Evolutionary conservation across 1,140 invertebrate genomes (phyloP).

Genomic region (Drosophila arawakana): DNA sequence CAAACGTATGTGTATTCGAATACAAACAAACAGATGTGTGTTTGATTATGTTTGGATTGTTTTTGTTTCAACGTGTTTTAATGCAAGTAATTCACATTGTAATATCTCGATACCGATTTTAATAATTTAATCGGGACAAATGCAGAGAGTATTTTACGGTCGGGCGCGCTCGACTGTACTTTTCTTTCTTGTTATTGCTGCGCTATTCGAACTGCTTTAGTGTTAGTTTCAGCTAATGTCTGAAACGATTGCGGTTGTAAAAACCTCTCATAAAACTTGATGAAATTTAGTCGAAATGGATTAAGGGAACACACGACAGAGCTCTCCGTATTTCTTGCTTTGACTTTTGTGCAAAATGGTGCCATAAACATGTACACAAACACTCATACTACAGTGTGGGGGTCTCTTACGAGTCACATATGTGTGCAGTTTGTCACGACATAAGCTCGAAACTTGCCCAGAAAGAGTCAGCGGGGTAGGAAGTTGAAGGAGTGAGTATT

Average conservation of each 20-base stretch:
- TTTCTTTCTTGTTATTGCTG: too few species aligned
- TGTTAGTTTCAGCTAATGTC: not conserved
- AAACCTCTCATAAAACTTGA: constrained; percentile 17
- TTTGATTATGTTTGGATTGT: too few species aligned
- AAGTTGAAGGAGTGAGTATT: constrained; percentile 22
- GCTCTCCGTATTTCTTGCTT: constrained; percentile 47
- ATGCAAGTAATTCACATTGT: too few species aligned
- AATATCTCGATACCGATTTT: too few species aligned
- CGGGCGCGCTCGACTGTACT: too few species aligned
- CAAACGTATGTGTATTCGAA: too few species aligned
- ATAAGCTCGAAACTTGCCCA: constrained; percentile 65
- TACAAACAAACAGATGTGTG: too few species aligned
- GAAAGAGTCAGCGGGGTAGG: not conserved
- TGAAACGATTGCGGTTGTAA: not conserved
- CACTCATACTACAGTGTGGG: constrained; percentile 4
- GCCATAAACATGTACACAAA: constrained; percentile 72
- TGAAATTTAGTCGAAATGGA: constrained; percentile 26
- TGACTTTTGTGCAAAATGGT: constrained; percentile 74
- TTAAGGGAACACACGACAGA: constrained; percentile 53
- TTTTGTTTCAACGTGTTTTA: too few species aligned
- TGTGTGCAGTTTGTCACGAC: constrained; percentile 82
- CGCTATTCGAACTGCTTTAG: not conserved
- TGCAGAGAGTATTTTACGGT: too few species aligned
- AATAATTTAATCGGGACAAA: too few species aligned
- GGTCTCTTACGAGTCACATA: constrained; percentile 57